Evolutionary conservation across 2,797 vertebrate genomes (phyloP), one percentile per base, ranked within the genome.

Genomic region (Schizopygopsis malacanthus): DNA sequence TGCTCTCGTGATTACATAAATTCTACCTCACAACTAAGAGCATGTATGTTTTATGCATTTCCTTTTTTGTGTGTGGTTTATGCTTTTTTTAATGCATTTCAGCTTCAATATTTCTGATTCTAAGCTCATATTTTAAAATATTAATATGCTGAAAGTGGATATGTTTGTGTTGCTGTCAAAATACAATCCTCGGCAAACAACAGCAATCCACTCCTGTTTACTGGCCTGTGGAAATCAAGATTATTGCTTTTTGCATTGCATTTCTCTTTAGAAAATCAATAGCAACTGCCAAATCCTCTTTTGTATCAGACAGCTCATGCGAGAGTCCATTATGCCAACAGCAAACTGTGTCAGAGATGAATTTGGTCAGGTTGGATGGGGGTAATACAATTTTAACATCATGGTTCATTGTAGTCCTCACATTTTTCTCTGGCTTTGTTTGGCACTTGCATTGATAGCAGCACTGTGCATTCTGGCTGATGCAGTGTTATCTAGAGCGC

Each of bases 381-480:
- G 37, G 20, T 54, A 77, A 39, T 77, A n/a, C 25, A n/a, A 16
- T 70, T 76, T 76, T 47, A 22, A 59, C 18, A 63, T n/a, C 16
- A 37, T 50, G 18, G 59, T 63, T 45, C 52, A n/a, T 59, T 22
- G 13, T 33, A 56, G 18, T 59, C 39, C 28, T 59, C 82, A 43
- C 4, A 85, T 87, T 87, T 50, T 45, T 84, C 73, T 86, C 45
- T 47, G 2, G 71, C 25, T 77, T 75, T 88, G 78, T 86, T 86
- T 86, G 69, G 71, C 65, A 15, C 15, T 73, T 86, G 43, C 16
- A 71, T 25, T 20, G 77, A 83, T 85, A 82, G 72, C 28, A 25
- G 28, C n/a, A 61, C 47, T 12, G 15, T 59, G 80, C 33, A 41
- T 85, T 89, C 70, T 88, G 85, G 78, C 22, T 63, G 61, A 85